phyloP scores from a whole-genome alignment of 2,113 vertebrate genomes.

The Zeus faber region DNA sequence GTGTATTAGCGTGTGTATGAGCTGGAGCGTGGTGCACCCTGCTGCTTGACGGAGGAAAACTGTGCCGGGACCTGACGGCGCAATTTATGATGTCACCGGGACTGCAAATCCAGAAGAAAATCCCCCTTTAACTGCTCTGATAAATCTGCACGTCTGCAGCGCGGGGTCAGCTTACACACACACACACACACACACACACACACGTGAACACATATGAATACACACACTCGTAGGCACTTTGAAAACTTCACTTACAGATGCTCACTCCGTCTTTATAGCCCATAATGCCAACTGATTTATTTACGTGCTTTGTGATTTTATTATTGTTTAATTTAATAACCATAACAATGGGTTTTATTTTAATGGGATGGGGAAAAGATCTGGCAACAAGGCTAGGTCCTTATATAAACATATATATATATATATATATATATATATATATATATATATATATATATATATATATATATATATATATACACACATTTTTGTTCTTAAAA shows the following conservation, averaged over 20 bases:
- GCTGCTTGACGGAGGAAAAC: conserved; percentile 70
- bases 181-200: conserved; percentile 42
- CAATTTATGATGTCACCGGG: conserved; percentile 74
- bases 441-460: no score
- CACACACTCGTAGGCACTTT: background rate
- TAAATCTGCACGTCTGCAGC: conserved; percentile 65
- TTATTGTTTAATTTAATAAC: conserved; percentile 66
- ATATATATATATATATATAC: no score
- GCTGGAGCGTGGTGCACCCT: conserved; percentile 50
- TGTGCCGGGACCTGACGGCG: conserved; percentile 59
- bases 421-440: no score
- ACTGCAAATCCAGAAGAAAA: conserved; percentile 71
- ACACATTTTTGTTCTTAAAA: conserved; percentile 64
- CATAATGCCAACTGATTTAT: conserved; percentile 55
- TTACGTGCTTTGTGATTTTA: conserved; percentile 49
- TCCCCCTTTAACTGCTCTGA: conserved; percentile 68
- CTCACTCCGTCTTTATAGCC: conserved; percentile 19
- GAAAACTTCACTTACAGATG: conserved; percentile 21
- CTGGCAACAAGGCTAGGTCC: conserved; percentile 26
- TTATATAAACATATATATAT: no score
- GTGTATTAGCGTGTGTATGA: conserved; percentile 54
- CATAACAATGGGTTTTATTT: conserved; percentile 59
- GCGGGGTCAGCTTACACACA: conserved; percentile 58
- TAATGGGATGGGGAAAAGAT: conserved; percentile 40
- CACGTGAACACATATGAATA: conserved; percentile 28